Evolutionary conservation across 2,113 vertebrate genomes (phyloP), one percentile per base, ranked within the genome.

Genomic region (Callocephalon fimbriatum): DNA sequence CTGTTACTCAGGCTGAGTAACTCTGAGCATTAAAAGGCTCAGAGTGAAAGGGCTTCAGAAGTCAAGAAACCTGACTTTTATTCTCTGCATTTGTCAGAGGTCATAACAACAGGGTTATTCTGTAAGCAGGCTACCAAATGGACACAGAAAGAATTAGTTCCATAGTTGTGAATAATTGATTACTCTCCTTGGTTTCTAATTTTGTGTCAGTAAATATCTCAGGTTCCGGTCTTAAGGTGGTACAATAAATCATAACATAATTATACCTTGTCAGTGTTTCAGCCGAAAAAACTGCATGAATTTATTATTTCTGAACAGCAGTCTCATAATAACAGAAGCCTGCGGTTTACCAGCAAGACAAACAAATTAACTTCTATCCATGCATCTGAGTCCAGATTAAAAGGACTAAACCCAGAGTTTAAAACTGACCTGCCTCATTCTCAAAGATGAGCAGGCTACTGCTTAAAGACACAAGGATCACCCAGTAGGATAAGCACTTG

Each of bases 121-220:
- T 77, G 16, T 32, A 16, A 75, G 58, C 53, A 12, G 35, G 11
- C 48, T 82, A 8, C 61, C 56, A 53, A 82, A 76, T 7, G 59
- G 79, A 65, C 78, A 77, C 2, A 29, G 42, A 86, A 86, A 58
- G 72, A 90, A 88, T 86, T 74, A 67, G n/a, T 59, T 70, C 76
- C 54, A 68, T 37, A 7, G 26, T 27, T 92, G 88, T 19, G 76
- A 74, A 27, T 88, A 88, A 93, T 32, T 90, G 75, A 96, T 91
- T 40, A 27, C 29, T 66, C 61, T 81, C 70, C n/a, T 51, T 47
- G 61, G 31, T 45, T 96, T 85, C 91, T 92, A 80, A 86, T 95
- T 96, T 82, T 86, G 62, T 67, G 47, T 38, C n/a, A 80, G 95
- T 67, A 96, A 93, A 92, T 92, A 95, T 77, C 92, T 70, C 83